Evolutionary conservation across 1,140 invertebrate genomes (phyloP), one percentile per base, ranked within the genome.

Genomic region (Drosophila leontia): DNA sequence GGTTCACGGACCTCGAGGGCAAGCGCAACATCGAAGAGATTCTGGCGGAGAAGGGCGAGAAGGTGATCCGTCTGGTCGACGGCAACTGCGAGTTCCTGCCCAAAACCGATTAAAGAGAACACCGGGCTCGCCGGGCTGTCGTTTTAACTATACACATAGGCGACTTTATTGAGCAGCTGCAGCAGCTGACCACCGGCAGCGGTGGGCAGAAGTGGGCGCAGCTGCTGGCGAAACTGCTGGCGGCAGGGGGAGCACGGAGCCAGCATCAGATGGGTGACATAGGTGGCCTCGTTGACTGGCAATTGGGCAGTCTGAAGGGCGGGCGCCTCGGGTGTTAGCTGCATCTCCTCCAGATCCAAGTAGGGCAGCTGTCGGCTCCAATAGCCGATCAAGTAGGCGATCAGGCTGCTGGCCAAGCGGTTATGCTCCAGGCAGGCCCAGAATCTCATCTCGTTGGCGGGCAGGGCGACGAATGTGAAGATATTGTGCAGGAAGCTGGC

Each of bases 11-110:
- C 84, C 93, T 96, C 74, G 94, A 95, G 81, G 95, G 95, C 12
- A 95, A 95, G 87, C 95, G 94, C 78, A 98, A 98, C 91, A 97
- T 98, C 82, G 97, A 98, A 93, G 95, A 96, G 61, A 96, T 98
- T 32, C 94, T 98, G 78, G 95, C 94, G 44, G 94, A 95, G 65
- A 98, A 97, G 91, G 97, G 97, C n/a, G 97, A 98, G 44, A 72
- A 80, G 50, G 91, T 92, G n/a, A 44, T 68, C 0, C 82, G 75
- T 67, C 47, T 91, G 19, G 45, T 48, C 6, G 44, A 65, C 11
- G 85, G 48, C 8, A 82, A 78, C 41, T 67, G 63, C 34, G 85
- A 88, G 53, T 90, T 85, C 29, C 11, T 88, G 57, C 75, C 78
- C 11, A 70, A 48, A 50, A 35, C 5, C 23, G 37, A 71, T 47